A percentile compares a stretch with the other conserved stretches of the same genome.
Evolutionary conservation across 1,140 invertebrate species (phyloP).

Genomic region (Limonius californicus): DNA sequence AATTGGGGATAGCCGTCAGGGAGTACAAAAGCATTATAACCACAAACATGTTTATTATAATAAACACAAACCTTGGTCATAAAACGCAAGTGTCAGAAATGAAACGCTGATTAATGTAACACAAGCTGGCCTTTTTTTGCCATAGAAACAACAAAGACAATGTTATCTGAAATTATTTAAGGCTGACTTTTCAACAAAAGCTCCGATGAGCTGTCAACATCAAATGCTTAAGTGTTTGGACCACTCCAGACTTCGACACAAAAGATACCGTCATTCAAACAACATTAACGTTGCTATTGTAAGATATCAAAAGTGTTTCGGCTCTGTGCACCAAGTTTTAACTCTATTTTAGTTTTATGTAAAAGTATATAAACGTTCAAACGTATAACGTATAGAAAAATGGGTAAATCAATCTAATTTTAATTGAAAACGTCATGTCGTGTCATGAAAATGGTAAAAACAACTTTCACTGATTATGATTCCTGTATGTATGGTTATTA

Average conservation of each 20-base stretch:
- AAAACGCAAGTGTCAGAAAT: conserved; percentile 24
- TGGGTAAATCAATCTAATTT: too few species aligned
- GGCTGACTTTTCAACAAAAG: conserved; percentile 30
- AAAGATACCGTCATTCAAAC: conserved; percentile 33
- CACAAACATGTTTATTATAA: conserved; percentile 23
- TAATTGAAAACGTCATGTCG: too few species aligned
- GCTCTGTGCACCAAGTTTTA: conserved; percentile 20
- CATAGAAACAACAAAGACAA: conserved; percentile 28
- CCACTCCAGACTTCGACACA: conserved; percentile 29
- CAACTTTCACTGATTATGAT: too few species aligned
- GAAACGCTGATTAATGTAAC: conserved; percentile 28
- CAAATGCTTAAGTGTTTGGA: conserved; percentile 34
- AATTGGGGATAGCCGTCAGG: background rate
- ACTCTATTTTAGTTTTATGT: conserved; percentile 23
- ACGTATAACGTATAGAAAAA: too few species aligned
- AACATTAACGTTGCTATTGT: conserved; percentile 30
- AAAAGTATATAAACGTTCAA: too few species aligned
- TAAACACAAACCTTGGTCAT: conserved; percentile 32
- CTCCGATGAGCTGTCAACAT: conserved; percentile 34
- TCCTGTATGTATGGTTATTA: too few species aligned
- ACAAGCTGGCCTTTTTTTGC: conserved; percentile 29
- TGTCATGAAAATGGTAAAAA: too few species aligned
- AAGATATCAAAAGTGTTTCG: conserved; percentile 18
- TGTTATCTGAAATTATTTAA: conserved; percentile 27
- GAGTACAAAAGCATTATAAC: background rate